Base-by-base conservation (phyloP, 2,888 invertebrate genomes). In the Dichetophora obliterata region DNA sequence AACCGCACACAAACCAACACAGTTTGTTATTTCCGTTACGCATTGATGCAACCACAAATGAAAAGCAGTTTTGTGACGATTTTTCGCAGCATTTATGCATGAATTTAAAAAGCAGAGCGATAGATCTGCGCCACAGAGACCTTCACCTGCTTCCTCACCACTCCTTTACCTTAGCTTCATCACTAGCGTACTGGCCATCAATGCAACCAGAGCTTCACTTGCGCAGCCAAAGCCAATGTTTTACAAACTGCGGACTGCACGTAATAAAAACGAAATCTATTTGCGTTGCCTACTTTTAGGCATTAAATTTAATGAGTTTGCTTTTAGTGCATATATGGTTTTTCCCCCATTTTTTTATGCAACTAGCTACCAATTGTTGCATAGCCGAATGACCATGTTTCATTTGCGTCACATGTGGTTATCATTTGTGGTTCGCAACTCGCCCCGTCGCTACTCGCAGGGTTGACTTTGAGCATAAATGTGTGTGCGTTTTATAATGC, bases 31-130 rank as follows among this genome's bases (percentile, higher is more conserved):
- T 27, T 24, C 6, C 59, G 59, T 11, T 14, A 27, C 24, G 19
- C 22, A 27, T 43, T 43, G 43, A 43, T 43, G 59, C 59, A 59
- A 24, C 59, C 59, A 27, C 59, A 59, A 59, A 59, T 59, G 59
- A 9, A 59, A 59, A 59, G 59, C 59, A 24, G 9, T 5, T 27
- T 27, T 27, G 14, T 14, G 59, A 11, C 11, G 14, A 43, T 43
- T 43, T 43, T 43, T 43, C 43, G 43, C 11, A 43, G 11, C 11
- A 43, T 43, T 11, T 2, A 43, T 43, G 43, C 43, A 43, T 43
- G 43, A 43, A 43, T 43, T 43, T 11, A 43, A 11, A 14, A 11
- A 14, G 6, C 43, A 43, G 2, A 11, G 3, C 6, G 3, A 5
- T 37, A 37, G 37, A 37, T 8, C 8, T 6, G 43, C 43, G 11